phyloP scores from a whole-genome alignment of 2,888 invertebrate genomes.

The Drosophila stalkeri region DNA sequence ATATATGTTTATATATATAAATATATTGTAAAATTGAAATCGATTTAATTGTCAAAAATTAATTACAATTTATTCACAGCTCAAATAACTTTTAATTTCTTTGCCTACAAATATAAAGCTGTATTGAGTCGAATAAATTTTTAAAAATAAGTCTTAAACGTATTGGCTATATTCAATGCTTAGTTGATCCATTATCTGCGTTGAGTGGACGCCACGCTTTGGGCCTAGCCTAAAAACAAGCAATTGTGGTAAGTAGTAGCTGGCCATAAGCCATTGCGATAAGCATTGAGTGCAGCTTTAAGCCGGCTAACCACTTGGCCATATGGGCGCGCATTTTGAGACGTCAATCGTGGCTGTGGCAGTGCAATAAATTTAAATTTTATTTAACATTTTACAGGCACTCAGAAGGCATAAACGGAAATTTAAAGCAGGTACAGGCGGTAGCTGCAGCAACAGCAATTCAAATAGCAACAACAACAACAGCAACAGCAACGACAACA shows the following conservation, averaged over 20 bases:
- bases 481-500: constrained; percentile 8
- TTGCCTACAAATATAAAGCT: too few species aligned
- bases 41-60: too few species aligned
- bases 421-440: constrained; percentile 74
- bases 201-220: not conserved
- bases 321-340: constrained; percentile 58
- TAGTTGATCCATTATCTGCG: not conserved
- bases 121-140: not conserved
- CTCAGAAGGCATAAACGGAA: constrained; percentile 80
- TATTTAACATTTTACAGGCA: constrained; percentile 80
- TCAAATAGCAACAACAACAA: constrained; percentile 24
- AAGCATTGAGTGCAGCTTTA: constrained; percentile 38
- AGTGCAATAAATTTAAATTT: constrained; percentile 79
- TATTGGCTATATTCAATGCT: not conserved
- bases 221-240: constrained; percentile 6
- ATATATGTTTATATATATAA: too few species aligned
- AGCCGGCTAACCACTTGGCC: constrained; percentile 44
- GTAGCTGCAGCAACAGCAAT: constrained; percentile 49
- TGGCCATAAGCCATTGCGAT: constrained; percentile 58
- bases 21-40: too few species aligned
- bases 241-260: constrained; percentile 49
- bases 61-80: not conserved
- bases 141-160: not conserved
- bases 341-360: constrained; percentile 74
- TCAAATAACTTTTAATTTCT: too few species aligned